Evolutionary conservation across 1,140 invertebrate species (phyloP), one percentile per base, ranked within the genome.

Genomic region (Drosophila busckii): DNA sequence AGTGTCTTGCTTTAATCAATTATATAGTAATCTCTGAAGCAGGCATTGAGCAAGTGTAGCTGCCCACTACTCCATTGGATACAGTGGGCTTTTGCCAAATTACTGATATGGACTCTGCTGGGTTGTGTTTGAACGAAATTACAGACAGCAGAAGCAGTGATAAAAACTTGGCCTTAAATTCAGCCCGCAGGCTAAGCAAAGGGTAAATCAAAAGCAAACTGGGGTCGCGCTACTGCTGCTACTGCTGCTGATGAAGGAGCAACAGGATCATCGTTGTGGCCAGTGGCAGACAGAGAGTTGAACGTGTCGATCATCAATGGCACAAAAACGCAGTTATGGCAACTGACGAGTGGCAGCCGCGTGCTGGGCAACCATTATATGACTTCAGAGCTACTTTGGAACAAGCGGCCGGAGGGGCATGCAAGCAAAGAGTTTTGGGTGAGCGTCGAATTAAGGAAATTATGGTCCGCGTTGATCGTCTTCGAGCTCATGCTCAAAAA

Each of bases 361-460:
- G 75, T 80, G 75, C 75, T 82, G 70, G 45, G 54, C 44, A 31
- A 31, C 46, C 54, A 64, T 64, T 58, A 60, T 49, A 34, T 48
- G 44, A 15, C 22, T 8, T 12, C 16, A 45, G 9, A 20, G 34
- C 25, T 26, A 15, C 26, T 31, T 8, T n/a, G 2, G 40, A 17
- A 19, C 29, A 28, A 22, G 2, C 15, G 13, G 17, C 31, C 20
- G 35, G 17, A 22, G 42, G 42, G 16, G 32, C 8, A 7, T 7
- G 23, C 31, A 17, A 26, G 19, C 25, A 53, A 41, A 25, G 16
- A 59, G 25, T 59, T 45, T 54, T 53, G 60, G 64, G 55, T 65
- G 62, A 82, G 69, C 73, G 65, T 75, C 65, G 76, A 80, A 80
- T 80, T 80, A 80, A 80, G 55, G 76, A 80, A 80, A 80, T 80